Percentiles rank a stretch among this genome's conserved stretches.
phyloP scores from a whole-genome alignment of 1,140 invertebrate genomes.

The Ganaspis sp. region DNA sequence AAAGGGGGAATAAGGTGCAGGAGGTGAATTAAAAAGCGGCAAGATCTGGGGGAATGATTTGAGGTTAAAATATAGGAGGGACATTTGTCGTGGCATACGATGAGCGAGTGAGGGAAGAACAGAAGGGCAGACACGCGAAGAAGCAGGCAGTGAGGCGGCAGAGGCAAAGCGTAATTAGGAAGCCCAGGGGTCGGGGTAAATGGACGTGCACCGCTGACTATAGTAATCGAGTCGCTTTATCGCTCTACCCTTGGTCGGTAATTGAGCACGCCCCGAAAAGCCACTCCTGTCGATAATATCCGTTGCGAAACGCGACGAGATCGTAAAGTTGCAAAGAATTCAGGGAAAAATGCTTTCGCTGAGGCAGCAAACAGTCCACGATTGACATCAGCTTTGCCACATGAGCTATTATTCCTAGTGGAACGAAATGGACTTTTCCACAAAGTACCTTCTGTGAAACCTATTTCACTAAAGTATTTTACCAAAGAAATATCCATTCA shows the following conservation, averaged over 20 bases:
- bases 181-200: constrained; percentile 28
- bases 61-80: constrained; percentile 44
- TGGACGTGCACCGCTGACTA: constrained; percentile 46
- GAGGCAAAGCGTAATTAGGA: constrained; percentile 34
- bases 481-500: constrained; percentile 1
- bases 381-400: constrained; percentile 17
- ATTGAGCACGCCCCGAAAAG: constrained; percentile 58
- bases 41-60: constrained; percentile 47
- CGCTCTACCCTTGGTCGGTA: constrained; percentile 52
- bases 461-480: background rate
- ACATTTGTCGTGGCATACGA: constrained; percentile 53
- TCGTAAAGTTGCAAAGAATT: constrained; percentile 13
- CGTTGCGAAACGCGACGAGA: constrained; percentile 47
- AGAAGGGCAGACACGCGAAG: constrained; percentile 39
- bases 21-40: constrained; percentile 46
- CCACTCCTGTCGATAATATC: constrained; percentile 59
- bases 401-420: constrained; percentile 24
- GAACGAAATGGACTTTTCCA: constrained; percentile 17
- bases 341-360: constrained; percentile 16
- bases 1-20: background rate
- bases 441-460: constrained; percentile 11
- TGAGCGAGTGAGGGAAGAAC: constrained; percentile 41
- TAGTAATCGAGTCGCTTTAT: constrained; percentile 54
- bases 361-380: constrained; percentile 11
- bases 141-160: constrained; percentile 33